A percentile compares a stretch with the other conserved stretches of the same genome.
phyloP scores from a whole-genome alignment of 2,888 invertebrate species.

The Caradrina kadenii region DNA sequence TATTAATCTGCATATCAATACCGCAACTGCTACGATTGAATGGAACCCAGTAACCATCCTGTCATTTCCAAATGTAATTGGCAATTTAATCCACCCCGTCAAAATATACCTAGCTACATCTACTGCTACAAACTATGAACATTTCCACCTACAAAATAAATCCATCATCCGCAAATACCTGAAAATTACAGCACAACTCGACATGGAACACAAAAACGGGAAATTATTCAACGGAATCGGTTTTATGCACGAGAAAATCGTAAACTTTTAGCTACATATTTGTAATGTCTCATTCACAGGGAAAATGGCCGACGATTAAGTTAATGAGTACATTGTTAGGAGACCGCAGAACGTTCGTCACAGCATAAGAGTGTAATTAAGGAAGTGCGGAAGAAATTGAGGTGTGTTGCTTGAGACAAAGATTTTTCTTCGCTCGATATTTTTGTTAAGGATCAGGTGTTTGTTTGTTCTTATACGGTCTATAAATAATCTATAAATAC shows the following conservation, averaged over 20 bases:
- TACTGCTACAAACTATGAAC: neutral
- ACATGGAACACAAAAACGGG: conserved; percentile 54
- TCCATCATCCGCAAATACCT: conserved; percentile 36
- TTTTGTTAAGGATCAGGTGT: conserved; percentile 17
- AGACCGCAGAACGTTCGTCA: conserved; percentile 64
- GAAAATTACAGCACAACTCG: conserved; percentile 38
- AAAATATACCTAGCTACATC: neutral
- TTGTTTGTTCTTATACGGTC: no score
- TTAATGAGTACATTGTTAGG: conserved; percentile 77
- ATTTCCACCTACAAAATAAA: conserved; percentile 20
- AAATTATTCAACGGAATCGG: conserved; percentile 65
- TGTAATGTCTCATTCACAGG: conserved; percentile 76
- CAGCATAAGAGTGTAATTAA: conserved; percentile 68
- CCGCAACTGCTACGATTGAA: neutral
- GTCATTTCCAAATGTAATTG: neutral
- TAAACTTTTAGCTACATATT: conserved; percentile 65
- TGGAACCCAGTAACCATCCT: neutral
- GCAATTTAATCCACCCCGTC: neutral
- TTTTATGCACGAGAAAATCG: conserved; percentile 70
- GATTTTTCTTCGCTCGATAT: conserved; percentile 50
- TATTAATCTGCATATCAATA: neutral
- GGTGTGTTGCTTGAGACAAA: conserved; percentile 52
- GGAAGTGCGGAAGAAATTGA: conserved; percentile 64
- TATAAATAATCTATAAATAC: no score
- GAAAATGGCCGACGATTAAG: conserved; percentile 78